Evolutionary conservation across 2,797 vertebrate species (phyloP).

Genomic region (Enteromius unitaeniatus): DNA sequence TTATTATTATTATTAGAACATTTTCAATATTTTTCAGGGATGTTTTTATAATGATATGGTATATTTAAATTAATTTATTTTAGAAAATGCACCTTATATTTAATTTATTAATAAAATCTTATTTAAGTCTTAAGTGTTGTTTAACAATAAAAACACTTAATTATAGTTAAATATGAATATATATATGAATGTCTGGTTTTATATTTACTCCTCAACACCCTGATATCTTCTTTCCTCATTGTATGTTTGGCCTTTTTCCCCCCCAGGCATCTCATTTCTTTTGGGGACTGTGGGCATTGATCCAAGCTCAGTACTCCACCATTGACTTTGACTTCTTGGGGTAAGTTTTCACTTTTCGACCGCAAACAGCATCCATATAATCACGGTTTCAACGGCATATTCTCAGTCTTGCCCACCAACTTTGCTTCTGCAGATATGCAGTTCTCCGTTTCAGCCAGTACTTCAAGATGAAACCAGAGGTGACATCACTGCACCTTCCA

Average conservation of each 20-base stretch:
- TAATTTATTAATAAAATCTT: not conserved
- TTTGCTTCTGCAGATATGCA: slow-evolving; percentile 91
- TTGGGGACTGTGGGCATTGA: slow-evolving; percentile 91
- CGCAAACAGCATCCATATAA: not conserved
- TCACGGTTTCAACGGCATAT: not conserved
- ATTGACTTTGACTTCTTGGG: slow-evolving; percentile 96
- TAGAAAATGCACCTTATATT: not conserved
- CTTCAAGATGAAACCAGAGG: slow-evolving; percentile 96
- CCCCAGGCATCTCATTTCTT: slow-evolving; percentile 60
- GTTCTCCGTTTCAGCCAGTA: slow-evolving; percentile 95
- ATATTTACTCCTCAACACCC: not conserved
- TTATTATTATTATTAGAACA: not conserved
- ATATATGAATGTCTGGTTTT: not conserved
- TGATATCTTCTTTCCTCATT: not conserved
- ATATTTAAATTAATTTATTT: not conserved
- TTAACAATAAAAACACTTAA: not conserved
- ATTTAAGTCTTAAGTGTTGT: not conserved
- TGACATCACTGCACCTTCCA: slow-evolving; percentile 83
- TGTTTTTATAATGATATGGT: not conserved
- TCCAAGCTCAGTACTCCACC: slow-evolving; percentile 95
- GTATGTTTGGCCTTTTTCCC: not conserved
- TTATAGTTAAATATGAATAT: not conserved
- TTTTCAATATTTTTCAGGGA: not conserved
- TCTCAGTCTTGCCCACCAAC: not conserved
- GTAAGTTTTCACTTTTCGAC: slow-evolving; percentile 74